Base-by-base conservation (phyloP, 2,797 vertebrate species). In the Hozukius guyotensis region DNA sequence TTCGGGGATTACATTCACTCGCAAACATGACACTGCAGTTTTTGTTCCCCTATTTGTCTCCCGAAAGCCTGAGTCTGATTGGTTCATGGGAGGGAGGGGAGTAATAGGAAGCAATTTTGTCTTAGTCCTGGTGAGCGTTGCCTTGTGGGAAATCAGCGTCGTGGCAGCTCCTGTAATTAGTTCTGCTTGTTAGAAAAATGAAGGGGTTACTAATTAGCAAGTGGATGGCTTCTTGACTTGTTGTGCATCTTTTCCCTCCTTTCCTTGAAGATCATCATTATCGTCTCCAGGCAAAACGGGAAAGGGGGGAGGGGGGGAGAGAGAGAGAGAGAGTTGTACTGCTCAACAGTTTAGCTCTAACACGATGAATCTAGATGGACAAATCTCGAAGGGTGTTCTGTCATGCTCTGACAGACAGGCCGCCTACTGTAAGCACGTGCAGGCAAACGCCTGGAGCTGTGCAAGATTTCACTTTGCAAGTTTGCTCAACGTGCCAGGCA, bases 131-230 rank as follows among this genome's bases (percentile, higher is more conserved):
- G 90, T 90, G 82, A 92, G 87, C 75, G 60, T 83, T 86, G 91
- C 91, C 94, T 93, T 92, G 90, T 90, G 95, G 94, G 93, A 94
- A 94, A 95, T 95, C 93, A 96, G 89, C 78, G 57, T 87, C 29
- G 73, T 94, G 94, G 91, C 94, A 95, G 93, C 92, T 94, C 92
- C 92, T 93, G 92, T 95, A 96, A 96, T 96, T 96, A 95, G 95
- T 95, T 96, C 94, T 95, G 94, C 96, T 95, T 95, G 93, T 95
- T 95, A 92, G 93, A 93, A 92, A 95, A 96, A 95, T 94, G 83
- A 92, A 95, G 94, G 95, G 95, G 93, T 94, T 94, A 92, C 94
- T 96, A 96, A 96, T 96, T 95, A 96, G 92, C 91, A 79, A 94
- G 93, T 90, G 90, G 92, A 87, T 92, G 87, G 89, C 91, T 94